Base-by-base conservation (phyloP, 1,140 invertebrate species). In the Lysiphlebus fabarum region DNA sequence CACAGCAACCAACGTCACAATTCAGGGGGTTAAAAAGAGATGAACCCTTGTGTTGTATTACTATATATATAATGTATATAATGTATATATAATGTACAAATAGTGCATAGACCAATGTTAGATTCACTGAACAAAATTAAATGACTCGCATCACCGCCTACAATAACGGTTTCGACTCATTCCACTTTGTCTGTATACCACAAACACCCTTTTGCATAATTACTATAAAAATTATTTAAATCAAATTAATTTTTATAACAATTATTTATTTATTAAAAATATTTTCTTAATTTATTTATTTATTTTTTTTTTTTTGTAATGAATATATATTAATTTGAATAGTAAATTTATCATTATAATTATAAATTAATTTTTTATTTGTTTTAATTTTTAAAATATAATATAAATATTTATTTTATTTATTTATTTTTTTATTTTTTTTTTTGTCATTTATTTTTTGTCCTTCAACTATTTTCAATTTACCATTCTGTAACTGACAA, bases 401-500 rank as follows among this genome's bases (percentile, higher is more conserved):
- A n/a, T n/a, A n/a, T n/a, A n/a, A n/a, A n/a, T n/a, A n/a, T n/a
- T n/a, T 41, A 41, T 41, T 1, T 2, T 41, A 11, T 11, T 41
- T 41, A 9, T 49, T 41, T 50, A 47, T 14, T 34, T 8, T 50
- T 51, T 62, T 14, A 69, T 67, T 71, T 71, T 73, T 61, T 71
- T n/a, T n/a, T n/a, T n/a, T n/a, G n/a, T n/a, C 56, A 26, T 26
- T 26, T 26, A 26, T 26, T 26, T 26, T 26, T 26, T 26, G 17
- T 26, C 17, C 17, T 26, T 26, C 17, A 65, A 64, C 64, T 74
- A n/a, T n/a, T 76, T 76, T 77, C 76, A 75, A 77, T 79, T 68
- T 76, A 58, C 70, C 66, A 74, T 76, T 75, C 71, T 72, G 76
- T 77, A 69, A 75, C 72, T 74, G 73, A 76, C 74, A 77, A 74